Conservation (phyloP, 2,888 invertebrate species). For the Dione vanillae region DNA sequence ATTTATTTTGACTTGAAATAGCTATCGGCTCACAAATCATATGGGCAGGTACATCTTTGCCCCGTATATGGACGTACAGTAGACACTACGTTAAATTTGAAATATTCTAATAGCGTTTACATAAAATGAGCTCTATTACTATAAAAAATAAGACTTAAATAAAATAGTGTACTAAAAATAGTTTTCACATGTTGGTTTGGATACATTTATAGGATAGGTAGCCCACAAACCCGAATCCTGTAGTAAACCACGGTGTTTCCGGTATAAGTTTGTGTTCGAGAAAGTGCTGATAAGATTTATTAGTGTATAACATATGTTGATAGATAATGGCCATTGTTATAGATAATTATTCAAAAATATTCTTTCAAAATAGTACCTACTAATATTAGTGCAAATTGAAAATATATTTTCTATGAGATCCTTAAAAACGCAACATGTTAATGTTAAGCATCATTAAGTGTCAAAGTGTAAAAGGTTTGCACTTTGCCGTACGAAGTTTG, state of each 20-base stretch:
- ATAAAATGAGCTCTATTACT: background rate
- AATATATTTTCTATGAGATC: background rate
- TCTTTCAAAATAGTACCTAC: too few relatives aligned
- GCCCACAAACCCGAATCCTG: slow-evolving; percentile 70
- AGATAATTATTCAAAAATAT: background rate
- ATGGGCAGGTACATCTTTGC: slow-evolving; percentile 63
- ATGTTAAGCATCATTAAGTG: background rate
- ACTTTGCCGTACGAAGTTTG: slow-evolving; percentile 25
- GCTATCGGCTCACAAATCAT: slow-evolving; percentile 76
- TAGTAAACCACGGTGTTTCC: slow-evolving; percentile 60
- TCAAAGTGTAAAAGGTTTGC: background rate
- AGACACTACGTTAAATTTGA: slow-evolving; percentile 36
- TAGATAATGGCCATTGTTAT: slow-evolving; percentile 24
- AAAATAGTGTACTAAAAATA: slow-evolving; percentile 22
- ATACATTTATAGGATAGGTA: slow-evolving; percentile 56
- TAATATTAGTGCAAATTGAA: too few relatives aligned
- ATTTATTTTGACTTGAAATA: slow-evolving; percentile 77
- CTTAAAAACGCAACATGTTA: background rate
- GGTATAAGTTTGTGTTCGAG: slow-evolving; percentile 52
- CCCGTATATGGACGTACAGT: slow-evolving; percentile 47
- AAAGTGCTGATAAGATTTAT: slow-evolving; percentile 51
- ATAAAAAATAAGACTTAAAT: slow-evolving; percentile 27
- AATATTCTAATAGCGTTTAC: slow-evolving; percentile 26
- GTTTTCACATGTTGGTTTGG: slow-evolving; percentile 41
- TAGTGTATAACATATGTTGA: slow-evolving; percentile 37